Conservation (phyloP, 1,140 invertebrate genomes). For the Pentalonia nigronervosa region DNA sequence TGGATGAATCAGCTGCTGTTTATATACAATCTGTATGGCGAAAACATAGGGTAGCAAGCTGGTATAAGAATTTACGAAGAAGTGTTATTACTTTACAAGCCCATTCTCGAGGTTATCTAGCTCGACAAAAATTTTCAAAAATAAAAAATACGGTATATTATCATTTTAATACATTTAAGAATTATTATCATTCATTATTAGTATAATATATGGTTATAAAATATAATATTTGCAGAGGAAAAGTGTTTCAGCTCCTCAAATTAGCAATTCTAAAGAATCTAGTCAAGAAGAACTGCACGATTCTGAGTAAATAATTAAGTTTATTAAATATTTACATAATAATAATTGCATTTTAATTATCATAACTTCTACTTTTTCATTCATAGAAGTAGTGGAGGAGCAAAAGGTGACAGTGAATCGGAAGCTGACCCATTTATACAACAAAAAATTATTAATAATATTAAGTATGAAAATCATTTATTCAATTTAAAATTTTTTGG, state of each 20-base stretch:
- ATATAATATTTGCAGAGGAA: conserved; percentile 18
- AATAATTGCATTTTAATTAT: neutral
- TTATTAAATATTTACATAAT: neutral
- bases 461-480: conserved; percentile 1
- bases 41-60: conserved; percentile 71
- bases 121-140: conserved; percentile 67
- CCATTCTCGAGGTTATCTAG: conserved; percentile 71
- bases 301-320: conserved; percentile 58
- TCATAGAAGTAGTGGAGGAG: conserved; percentile 44
- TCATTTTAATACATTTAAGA: neutral
- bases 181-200: neutral
- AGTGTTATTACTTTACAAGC: conserved; percentile 77
- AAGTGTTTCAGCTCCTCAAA: conserved; percentile 47
- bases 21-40: conserved; percentile 82
- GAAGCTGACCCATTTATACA: conserved; percentile 39
- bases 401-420: conserved; percentile 52
- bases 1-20: conserved; percentile 69
- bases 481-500: neutral
- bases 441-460: neutral
- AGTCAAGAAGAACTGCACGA: conserved; percentile 69
- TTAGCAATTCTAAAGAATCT: conserved; percentile 66
- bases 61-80: conserved; percentile 72
- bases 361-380: neutral
- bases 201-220: neutral
- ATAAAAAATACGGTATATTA: conserved; percentile 62